Base-by-base conservation (phyloP, 2,888 invertebrate species). In the Hartigia nigra region DNA sequence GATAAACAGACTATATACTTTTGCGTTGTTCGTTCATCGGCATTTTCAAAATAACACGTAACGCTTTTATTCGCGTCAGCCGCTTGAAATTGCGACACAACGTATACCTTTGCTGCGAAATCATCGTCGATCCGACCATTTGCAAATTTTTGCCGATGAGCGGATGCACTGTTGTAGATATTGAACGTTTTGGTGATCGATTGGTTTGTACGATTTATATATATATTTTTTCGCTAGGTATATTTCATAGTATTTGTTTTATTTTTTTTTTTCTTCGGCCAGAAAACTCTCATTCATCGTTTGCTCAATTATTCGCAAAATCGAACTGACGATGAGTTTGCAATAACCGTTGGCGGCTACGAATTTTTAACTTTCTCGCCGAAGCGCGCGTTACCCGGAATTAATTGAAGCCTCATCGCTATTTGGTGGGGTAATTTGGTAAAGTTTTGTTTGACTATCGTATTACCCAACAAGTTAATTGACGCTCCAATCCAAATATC, bases 401-500 rank as follows among this genome's bases (percentile, higher is more conserved):
- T 72, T 72, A 74, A 70, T 74, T 69, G 23, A 23, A 55, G 36
- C 75, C 36, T 31, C 36, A 36, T 74, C 78, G 72, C 34, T 78
- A 75, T 78, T 39, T 70, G 69, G 55, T 31, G 35, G 37, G 69
- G 75, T 78, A 75, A 78, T 78, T 78, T 70, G 31, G 78, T 69
- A 75, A 75, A 75, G 70, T 32, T 11, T 76, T 83, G 83, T 84
- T 83, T 81, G 80, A 78, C 74, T 82, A 84, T 82, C 83, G 81
- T 85, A 85, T 85, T 83, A 82, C 80, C 82, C 84, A 81, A 84
- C 84, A 82, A 85, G 86, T 86, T 86, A 86, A 86, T 86, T 84
- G 83, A 84, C 83, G 81, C 80, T 82, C 82, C 85, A 86, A 82
- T 84, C 82, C 86, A 86, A 86, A 86, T 86, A 86, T 86, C 86